These are phyloP conservation scores for Myotis yumanensis DNA, from an alignment of 2,113 vertebrate genomes.

Conservation along the genomic window DNA sequence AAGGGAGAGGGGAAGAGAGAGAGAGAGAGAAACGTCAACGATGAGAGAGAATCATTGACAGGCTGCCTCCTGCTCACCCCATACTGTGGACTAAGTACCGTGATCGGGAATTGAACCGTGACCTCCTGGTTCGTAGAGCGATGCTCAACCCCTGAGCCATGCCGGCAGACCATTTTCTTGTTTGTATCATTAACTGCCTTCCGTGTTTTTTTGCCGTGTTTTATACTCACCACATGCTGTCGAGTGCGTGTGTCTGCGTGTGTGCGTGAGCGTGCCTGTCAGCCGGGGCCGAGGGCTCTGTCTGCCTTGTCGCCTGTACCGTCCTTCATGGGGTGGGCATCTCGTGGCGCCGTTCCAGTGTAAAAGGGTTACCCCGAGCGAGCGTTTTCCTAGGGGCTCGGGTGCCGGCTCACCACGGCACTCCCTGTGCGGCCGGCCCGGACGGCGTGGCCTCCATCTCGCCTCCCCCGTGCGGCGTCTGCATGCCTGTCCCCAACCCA, in stretches of 20 bases:
- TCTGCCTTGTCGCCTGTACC: no score
- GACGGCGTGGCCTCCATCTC: neutral
- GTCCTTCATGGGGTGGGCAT: fast-evolving
- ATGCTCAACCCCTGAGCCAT: no score
- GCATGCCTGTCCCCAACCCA: neutral
- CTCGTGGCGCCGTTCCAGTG: fast-evolving
- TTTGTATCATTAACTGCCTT: neutral
- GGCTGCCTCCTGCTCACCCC: no score
- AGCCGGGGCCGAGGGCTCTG: neutral
- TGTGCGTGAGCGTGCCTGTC: neutral
- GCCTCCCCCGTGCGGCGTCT: fast-evolving
- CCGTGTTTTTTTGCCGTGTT: neutral
- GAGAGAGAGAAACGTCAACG: no score
- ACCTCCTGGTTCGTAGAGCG: no score
- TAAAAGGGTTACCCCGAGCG: fast-evolving
- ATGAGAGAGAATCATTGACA: no score
- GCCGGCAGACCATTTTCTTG: neutral
- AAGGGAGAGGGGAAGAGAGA: no score
- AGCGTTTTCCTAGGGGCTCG: no score
- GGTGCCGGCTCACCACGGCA: no score
- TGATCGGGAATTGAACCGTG: no score
- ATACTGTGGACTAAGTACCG: no score
- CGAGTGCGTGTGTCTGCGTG: neutral
- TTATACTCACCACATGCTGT: neutral
- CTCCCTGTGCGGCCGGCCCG: no score